Percentiles rank a stretch among this genome's conserved stretches.
phyloP scores from a whole-genome alignment of 2,888 invertebrate species.

The Phaonia tiefii region DNA sequence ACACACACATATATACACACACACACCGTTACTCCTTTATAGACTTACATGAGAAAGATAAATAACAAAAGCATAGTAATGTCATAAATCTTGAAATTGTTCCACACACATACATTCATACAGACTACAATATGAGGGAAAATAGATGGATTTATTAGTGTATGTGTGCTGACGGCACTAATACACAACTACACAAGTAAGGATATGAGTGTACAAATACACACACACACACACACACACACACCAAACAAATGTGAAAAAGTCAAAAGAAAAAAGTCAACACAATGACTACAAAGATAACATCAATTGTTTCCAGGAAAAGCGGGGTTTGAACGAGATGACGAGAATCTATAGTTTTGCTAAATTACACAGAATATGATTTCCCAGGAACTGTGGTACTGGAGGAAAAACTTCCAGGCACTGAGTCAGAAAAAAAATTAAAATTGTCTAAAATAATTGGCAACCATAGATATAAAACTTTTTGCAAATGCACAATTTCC shows the following conservation, averaged over 20 bases:
- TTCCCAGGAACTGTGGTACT: neutral
- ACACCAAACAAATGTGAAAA: neutral
- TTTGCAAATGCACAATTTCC: too few species aligned
- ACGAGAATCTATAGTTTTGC: neutral
- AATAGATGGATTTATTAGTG: slow-evolving; percentile 37
- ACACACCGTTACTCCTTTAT: neutral
- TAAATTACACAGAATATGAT: neutral
- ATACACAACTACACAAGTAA: neutral
- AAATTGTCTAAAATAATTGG: too few species aligned
- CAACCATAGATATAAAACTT: too few species aligned
- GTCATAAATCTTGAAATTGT: slow-evolving; percentile 25
- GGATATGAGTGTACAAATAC: neutral
- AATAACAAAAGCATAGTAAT: slow-evolving; percentile 23
- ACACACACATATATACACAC: neutral
- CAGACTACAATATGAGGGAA: neutral
- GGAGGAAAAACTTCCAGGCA: too few species aligned
- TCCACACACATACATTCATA: neutral
- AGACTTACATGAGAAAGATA: slow-evolving; percentile 13
- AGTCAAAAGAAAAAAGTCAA: neutral
- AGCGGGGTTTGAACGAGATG: too few species aligned
- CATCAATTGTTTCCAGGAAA: too few species aligned
- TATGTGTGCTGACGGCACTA: too few species aligned
- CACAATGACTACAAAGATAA: too few species aligned
- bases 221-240: too few species aligned
- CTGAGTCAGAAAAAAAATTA: too few species aligned